These are phyloP conservation scores for Spodoptera picta DNA, from an alignment of 2,888 invertebrate species.

Conservation along the genomic window DNA sequence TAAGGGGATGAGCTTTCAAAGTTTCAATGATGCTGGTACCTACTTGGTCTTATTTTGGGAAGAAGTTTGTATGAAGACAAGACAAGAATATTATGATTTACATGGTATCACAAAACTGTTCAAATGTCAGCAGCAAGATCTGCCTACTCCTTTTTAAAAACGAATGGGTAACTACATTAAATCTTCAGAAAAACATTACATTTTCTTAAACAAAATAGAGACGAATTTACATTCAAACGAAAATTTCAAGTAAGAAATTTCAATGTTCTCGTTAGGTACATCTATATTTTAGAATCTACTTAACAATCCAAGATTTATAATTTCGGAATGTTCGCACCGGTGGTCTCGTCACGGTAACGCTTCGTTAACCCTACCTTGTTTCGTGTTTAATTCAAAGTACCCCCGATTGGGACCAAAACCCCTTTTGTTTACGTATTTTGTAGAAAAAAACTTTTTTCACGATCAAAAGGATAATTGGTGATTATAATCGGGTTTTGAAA, in stretches of 20 bases:
- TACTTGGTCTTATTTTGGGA: neutral
- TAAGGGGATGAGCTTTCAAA: slow-evolving; percentile 9
- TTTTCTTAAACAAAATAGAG: too few species aligned
- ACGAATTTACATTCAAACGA: too few species aligned
- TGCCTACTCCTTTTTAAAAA: too few species aligned
- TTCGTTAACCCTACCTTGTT: slow-evolving; percentile 46
- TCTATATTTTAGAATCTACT: slow-evolving; percentile 19
- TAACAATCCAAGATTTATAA: slow-evolving; percentile 43
- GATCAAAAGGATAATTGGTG: slow-evolving; percentile 66
- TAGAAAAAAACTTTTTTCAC: slow-evolving; percentile 55
- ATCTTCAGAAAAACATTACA: too few species aligned
- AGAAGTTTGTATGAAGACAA: neutral
- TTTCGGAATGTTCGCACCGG: slow-evolving; percentile 23
- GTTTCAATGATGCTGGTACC: neutral
- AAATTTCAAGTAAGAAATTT: too few species aligned
- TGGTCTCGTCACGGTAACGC: slow-evolving; percentile 36
- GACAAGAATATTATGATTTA: too few species aligned
- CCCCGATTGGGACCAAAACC: slow-evolving; percentile 48
- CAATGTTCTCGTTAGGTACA: too few species aligned
- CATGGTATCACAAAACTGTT: too few species aligned
- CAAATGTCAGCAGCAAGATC: too few species aligned
- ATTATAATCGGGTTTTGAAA: slow-evolving; percentile 57
- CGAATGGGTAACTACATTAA: too few species aligned
- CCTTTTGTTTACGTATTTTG: slow-evolving; percentile 59
- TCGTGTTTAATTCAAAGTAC: slow-evolving; percentile 62